Evolutionary conservation across 2,888 invertebrate species (phyloP).

Genomic region (Epistrophella euchroma): DNA sequence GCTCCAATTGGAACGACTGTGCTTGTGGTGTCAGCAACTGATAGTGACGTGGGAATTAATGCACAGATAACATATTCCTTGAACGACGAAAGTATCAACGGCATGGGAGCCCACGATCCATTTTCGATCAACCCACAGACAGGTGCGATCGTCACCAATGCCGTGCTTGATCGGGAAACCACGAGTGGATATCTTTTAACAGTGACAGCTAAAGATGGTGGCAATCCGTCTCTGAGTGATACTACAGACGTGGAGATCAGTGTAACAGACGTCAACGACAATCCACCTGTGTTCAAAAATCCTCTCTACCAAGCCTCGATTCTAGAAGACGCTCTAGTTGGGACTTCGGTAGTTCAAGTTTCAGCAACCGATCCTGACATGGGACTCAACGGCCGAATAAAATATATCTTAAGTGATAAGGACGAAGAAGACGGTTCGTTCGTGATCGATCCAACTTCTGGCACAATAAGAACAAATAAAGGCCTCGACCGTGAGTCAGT

Average conservation of each 20-base stretch:
- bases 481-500: constrained; percentile 95
- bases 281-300: constrained; percentile 93
- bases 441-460: constrained; percentile 95
- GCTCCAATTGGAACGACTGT: constrained; percentile 96
- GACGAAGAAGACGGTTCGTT: constrained; percentile 95
- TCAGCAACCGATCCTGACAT: constrained; percentile 93
- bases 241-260: constrained; percentile 98
- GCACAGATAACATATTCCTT: constrained; percentile 93
- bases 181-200: constrained; percentile 92
- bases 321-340: constrained; percentile 93
- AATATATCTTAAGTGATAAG: constrained; percentile 90
- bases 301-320: constrained; percentile 92
- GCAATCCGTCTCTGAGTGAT: constrained; percentile 94
- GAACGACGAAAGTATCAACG: constrained; percentile 87
- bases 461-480: constrained; percentile 95
- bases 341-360: constrained; percentile 91
- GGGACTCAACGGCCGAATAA: constrained; percentile 93
- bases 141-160: constrained; percentile 95
- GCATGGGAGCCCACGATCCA: constrained; percentile 86
- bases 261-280: constrained; percentile 98
- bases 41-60: constrained; percentile 97
- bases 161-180: constrained; percentile 93
- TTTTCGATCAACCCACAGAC: constrained; percentile 96
- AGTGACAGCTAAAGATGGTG: constrained; percentile 96
- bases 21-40: constrained; percentile 94